Evolutionary conservation across 37 sponge, comb jelly and placozoan species (phyloP).

Genomic region (Cladorhizidae sp.): DNA sequence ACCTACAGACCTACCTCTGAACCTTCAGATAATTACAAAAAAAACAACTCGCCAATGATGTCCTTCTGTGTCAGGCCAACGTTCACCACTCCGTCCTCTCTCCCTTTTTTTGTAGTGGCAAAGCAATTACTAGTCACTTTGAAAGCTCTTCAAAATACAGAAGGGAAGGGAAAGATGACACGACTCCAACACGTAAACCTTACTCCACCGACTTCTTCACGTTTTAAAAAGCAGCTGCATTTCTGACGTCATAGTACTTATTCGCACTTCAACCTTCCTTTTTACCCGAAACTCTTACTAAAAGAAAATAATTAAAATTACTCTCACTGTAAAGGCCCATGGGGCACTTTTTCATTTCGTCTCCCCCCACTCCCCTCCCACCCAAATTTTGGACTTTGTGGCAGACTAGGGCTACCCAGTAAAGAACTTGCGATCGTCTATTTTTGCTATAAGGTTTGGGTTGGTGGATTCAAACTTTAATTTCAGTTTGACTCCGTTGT

Average conservation of each 20-base stretch:
- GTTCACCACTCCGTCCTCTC: too few relatives aligned
- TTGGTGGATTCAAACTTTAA: neutral
- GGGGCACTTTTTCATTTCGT: neutral
- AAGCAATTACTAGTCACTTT: too few relatives aligned
- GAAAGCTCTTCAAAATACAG: neutral
- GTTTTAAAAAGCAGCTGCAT: slow-evolving; percentile 4
- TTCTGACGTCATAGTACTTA: neutral
- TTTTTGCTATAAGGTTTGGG: neutral
- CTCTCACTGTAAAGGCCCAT: slow-evolving; percentile 5
- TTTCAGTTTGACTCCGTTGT: neutral
- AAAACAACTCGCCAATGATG: too few relatives aligned
- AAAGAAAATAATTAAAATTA: neutral
- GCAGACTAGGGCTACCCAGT: neutral
- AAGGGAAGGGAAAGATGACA: too few relatives aligned
- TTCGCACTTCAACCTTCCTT: neutral
- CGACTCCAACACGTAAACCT: too few relatives aligned
- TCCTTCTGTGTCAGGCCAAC: too few relatives aligned
- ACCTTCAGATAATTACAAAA: too few relatives aligned
- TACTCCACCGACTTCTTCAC: neutral
- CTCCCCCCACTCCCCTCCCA: neutral
- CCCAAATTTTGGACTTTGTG: too few relatives aligned
- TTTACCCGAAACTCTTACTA: slow-evolving; percentile 2
- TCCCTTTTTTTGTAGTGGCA: too few relatives aligned
- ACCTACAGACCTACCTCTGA: too few relatives aligned
- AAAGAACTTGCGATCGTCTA: neutral